These are phyloP conservation scores for Scaptomyza tumidula DNA, from an alignment of 2,888 invertebrate species.

Conservation along the genomic window DNA sequence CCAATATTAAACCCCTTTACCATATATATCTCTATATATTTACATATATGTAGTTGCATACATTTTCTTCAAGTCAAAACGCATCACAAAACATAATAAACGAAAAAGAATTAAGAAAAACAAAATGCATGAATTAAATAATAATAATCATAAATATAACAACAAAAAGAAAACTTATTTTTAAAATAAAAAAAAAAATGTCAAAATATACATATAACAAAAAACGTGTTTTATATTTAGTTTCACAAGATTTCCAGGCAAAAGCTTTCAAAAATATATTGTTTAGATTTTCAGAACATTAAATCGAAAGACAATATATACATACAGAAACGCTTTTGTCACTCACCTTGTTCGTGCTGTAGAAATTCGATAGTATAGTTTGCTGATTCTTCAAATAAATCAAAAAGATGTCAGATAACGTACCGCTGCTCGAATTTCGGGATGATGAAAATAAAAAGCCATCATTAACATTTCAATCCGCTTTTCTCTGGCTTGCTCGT, in stretches of 20 bases:
- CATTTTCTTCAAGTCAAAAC: slow-evolving; percentile 68
- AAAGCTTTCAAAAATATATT: background rate
- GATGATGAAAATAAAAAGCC: background rate
- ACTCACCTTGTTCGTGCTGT: background rate
- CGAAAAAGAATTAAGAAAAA: slow-evolving; percentile 31
- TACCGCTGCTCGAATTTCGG: slow-evolving; percentile 14
- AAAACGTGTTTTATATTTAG: background rate
- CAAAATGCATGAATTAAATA: slow-evolving; percentile 52
- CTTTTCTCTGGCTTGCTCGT: slow-evolving; percentile 16
- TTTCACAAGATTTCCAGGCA: background rate
- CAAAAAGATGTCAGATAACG: slow-evolving; percentile 26
- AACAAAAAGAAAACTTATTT: slow-evolving; percentile 29
- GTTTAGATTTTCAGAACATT: background rate
- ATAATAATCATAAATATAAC: slow-evolving; percentile 29
- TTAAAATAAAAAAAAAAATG: slow-evolving; percentile 52
- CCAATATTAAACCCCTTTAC: slow-evolving; percentile 34
- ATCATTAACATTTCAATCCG: background rate
- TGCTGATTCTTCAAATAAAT: background rate
- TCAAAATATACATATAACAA: slow-evolving; percentile 31
- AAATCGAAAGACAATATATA: background rate
- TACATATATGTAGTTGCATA: slow-evolving; percentile 31
- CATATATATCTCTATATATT: slow-evolving; percentile 30
- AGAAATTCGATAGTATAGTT: too few species aligned
- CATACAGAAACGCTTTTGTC: background rate
- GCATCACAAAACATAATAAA: slow-evolving; percentile 23